Evolutionary conservation across 2,888 invertebrate genomes (phyloP), one percentile per base, ranked within the genome.

Genomic region (Andricus quercusramuli): DNA sequence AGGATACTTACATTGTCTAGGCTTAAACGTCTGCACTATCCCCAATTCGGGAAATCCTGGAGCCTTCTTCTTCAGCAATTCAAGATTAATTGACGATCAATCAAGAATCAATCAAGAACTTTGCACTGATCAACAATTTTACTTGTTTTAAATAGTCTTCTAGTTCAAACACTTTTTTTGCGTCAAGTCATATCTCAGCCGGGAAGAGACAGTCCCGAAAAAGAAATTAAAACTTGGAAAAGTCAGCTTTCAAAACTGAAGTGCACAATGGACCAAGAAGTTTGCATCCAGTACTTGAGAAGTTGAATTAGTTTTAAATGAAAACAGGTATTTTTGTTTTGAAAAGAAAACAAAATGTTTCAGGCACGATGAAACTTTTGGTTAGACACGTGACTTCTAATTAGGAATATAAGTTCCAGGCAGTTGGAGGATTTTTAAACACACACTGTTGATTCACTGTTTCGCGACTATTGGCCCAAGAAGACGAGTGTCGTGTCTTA

Each of bases 381-480:
- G n/a, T 77, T 67, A 29, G 44, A 29, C 51, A 64, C 56, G 64
- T 80, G 37, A 56, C 29, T 66, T 74, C 17, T 56, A 15, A 62
- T 62, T 41, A 32, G 41, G 29, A 79, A 62, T 64, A 15, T 51
- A 32, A 51, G 5, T 70, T 37, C 29, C 29, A 68, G 77, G 15
- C 44, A 80, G 62, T 77, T 37, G 51, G 77, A 79, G 66, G 62
- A 67, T 79, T 81, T 80, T 77, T 51, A 59, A 66, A 65, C 78
- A 78, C 77, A 64, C 79, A 86, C 85, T 85, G 81, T 88, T 85
- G 87, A 89, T 88, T 90, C 90, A 90, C 89, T 88, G 90, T 91
- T 91, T 92, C 88, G 89, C 90, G 89, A 91, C 90, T 91, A 91
- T 92, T 91, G 90, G 90, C 86, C 87, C 87, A 88, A 88, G 85